Base-by-base conservation (phyloP, 2,113 vertebrate species). In the Romanogobio albipinnatus region DNA sequence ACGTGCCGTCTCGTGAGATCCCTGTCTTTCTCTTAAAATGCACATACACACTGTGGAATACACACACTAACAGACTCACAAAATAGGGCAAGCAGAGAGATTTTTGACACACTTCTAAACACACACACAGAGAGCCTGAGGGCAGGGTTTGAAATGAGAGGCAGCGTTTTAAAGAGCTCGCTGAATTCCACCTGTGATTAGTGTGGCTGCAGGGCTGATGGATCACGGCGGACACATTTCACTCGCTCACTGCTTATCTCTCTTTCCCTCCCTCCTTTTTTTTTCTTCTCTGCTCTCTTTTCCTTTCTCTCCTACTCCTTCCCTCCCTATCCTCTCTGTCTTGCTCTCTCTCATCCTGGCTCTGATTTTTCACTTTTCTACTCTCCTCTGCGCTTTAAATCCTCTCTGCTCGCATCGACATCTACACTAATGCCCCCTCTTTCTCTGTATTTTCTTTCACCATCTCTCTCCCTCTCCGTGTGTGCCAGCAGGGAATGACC, bases 131-230 rank as follows among this genome's bases (percentile, higher is more conserved):
- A 66, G 62, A 89, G 88, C 88, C 86, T n/a, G 81, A 87, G 86
- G 88, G 86, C 86, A 87, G 79, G 86, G 88, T 89, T 87, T 89
- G 88, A 87, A 89, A 89, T 89, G 86, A 89, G 88, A 89, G 86
- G 80, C 86, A 84, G 77, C 47, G 62, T 87, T 89, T 89, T 89
- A 89, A 89, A 86, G 83, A 87, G 86, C 86, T 86, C 64, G 86
- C 84, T 84, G 88, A 87, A 87, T 89, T 89, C 85, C 88, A 89
- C 88, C 88, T 89, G 88, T 89, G 88, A 89, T 89, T 89, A 89
- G 86, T 84, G 88, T 87, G 85, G 86, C 84, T 89, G 77, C 88
- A 84, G 88, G 88, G 88, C 84, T 86, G 56, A 85, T 79, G 82
- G 73, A 86, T 84, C 86, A 84, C 62, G 79, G 87, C 85, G 83